A percentile compares a stretch with the other conserved stretches of the same genome.
These are phyloP conservation scores for Terebella lapidaria DNA, from an alignment of 2,888 invertebrate species.

Conservation along the genomic window DNA sequence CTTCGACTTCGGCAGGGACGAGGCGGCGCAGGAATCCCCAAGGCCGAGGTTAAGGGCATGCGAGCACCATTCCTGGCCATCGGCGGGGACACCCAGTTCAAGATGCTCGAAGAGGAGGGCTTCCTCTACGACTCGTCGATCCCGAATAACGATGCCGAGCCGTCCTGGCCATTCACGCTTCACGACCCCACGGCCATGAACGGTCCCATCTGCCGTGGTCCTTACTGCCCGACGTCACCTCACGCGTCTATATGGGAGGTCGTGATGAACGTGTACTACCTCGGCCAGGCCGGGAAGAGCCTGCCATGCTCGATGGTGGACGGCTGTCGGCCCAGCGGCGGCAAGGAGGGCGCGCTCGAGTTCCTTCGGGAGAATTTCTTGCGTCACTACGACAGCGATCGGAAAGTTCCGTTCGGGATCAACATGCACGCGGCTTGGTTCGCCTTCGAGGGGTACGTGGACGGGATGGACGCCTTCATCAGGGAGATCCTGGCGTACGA, in stretches of 20 bases:
- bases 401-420: slow-evolving; percentile 1
- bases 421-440: slow-evolving; percentile 10
- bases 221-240: slow-evolving; percentile 10
- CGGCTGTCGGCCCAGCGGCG: not conserved
- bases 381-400: not conserved
- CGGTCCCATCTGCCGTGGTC: slow-evolving; percentile 8
- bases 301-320: slow-evolving; percentile 1
- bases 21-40: slow-evolving; percentile 49
- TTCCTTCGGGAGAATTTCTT: slow-evolving; percentile 1
- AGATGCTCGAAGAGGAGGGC: slow-evolving; percentile 91
- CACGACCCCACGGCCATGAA: slow-evolving; percentile 59
- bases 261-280: slow-evolving; percentile 1
- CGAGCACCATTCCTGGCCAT: slow-evolving; percentile 78
- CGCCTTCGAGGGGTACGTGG: not conserved
- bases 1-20: no score
- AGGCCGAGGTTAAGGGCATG: slow-evolving; percentile 74
- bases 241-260: slow-evolving; percentile 5
- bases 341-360: not conserved
- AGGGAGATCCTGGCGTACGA: not conserved
- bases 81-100: slow-evolving; percentile 83
- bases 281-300: not conserved
- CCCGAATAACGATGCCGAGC: slow-evolving; percentile 77
- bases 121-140: slow-evolving; percentile 90
- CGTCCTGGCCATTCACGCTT: slow-evolving; percentile 90
- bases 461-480: slow-evolving; percentile 3